A percentile compares a stretch with the other conserved stretches of the same genome.
Conservation (phyloP, 2,888 invertebrate species). For the Aleiodes alternator region DNA sequence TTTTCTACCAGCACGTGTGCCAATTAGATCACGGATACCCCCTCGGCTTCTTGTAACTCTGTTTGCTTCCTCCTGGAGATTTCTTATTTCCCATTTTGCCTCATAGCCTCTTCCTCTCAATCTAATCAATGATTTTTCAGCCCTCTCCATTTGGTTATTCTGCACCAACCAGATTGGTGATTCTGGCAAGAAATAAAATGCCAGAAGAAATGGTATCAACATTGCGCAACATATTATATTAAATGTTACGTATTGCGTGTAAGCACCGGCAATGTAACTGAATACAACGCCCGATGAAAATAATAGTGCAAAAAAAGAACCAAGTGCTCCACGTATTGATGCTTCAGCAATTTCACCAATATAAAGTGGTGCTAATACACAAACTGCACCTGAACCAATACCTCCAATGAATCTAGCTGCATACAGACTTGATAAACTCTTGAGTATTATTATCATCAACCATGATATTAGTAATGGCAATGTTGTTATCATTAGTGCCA, state of each 20-base stretch:
- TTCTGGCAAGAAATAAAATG: conserved; percentile 66
- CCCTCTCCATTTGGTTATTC: conserved; percentile 58
- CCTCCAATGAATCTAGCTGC: conserved; percentile 74
- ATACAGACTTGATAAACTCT: conserved; percentile 59
- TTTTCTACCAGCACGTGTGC: conserved; percentile 69
- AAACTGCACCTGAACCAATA: conserved; percentile 72
- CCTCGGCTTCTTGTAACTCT: conserved; percentile 64
- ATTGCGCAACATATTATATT: conserved; percentile 73
- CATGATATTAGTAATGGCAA: conserved; percentile 73
- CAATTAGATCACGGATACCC: conserved; percentile 65
- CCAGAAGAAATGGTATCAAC: conserved; percentile 70
- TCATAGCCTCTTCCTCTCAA: conserved; percentile 65
- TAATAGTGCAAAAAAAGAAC: conserved; percentile 76
- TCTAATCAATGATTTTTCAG: conserved; percentile 57
- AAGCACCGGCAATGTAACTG: conserved; percentile 74
- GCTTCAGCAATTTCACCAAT: conserved; percentile 77
- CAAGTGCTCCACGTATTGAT: conserved; percentile 76
- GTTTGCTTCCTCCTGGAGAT: conserved; percentile 63
- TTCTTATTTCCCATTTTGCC: conserved; percentile 60
- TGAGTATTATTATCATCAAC: conserved; percentile 70
- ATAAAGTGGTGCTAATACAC: conserved; percentile 77
- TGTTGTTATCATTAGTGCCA: conserved; percentile 60
- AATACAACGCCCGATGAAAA: conserved; percentile 76
- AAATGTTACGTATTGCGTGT: conserved; percentile 73
- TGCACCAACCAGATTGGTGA: conserved; percentile 69